Conservation (phyloP, 92 coral and sea anemone genomes). For the Parazoanthus atlanticus region DNA sequence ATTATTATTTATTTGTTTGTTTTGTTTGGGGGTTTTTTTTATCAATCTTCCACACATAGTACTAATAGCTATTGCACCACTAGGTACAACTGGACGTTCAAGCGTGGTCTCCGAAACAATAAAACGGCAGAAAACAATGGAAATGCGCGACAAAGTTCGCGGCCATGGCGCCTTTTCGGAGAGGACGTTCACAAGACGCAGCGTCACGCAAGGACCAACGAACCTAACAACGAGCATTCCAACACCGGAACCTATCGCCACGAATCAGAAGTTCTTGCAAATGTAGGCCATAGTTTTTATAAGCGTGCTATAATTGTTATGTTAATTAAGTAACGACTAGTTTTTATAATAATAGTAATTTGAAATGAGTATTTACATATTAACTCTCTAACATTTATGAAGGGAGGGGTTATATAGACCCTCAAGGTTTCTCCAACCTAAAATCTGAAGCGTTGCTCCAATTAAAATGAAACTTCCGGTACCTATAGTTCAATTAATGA, state of each 20-base stretch:
- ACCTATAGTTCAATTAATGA: too few species aligned
- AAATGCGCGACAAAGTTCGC: slow-evolving; percentile 95
- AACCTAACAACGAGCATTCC: neutral
- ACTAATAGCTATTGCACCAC: neutral
- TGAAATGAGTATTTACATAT: too few species aligned
- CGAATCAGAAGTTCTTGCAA: slow-evolving; percentile 24
- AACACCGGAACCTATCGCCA: slow-evolving; percentile 1
- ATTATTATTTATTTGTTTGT: too few species aligned
- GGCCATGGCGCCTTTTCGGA: slow-evolving; percentile 91
- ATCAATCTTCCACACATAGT: neutral
- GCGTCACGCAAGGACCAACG: slow-evolving; percentile 8
- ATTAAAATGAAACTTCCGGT: too few species aligned
- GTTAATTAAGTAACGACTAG: too few species aligned
- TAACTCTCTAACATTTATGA: too few species aligned
- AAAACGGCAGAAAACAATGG: slow-evolving; percentile 73
- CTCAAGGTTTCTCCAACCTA: too few species aligned
- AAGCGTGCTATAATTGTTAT: too few species aligned
- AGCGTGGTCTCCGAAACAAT: slow-evolving; percentile 61
- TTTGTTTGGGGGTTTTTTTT: too few species aligned
- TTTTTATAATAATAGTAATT: too few species aligned
- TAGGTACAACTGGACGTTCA: slow-evolving; percentile 73
- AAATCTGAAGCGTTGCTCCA: too few species aligned
- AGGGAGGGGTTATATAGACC: too few species aligned
- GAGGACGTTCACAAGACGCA: slow-evolving; percentile 76
- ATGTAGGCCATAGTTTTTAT: neutral